Conservation (phyloP, 2,888 invertebrate species). For the Scaptomyza cyrtandrae region DNA sequence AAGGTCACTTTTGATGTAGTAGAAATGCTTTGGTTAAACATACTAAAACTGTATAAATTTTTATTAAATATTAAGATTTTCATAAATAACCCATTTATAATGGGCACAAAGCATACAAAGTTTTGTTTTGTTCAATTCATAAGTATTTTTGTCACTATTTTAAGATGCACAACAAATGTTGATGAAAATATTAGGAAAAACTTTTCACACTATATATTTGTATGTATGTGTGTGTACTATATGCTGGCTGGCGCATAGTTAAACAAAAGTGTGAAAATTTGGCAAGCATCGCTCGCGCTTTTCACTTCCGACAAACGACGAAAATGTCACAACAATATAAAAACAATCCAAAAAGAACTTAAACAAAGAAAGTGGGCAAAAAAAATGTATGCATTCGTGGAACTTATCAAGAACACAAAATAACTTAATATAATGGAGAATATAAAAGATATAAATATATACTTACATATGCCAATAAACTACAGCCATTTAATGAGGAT, state of each 20-base stretch:
- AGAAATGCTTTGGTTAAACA: too few relatives aligned
- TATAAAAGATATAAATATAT: not conserved
- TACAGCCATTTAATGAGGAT: conserved; percentile 6
- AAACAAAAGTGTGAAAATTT: conserved; percentile 20
- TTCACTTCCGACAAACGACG: conserved; percentile 31
- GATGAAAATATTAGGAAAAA: conserved; percentile 20
- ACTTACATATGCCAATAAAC: conserved; percentile 1
- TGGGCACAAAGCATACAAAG: not conserved
- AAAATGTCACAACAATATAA: not conserved
- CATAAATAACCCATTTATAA: not conserved
- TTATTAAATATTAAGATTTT: too few relatives aligned
- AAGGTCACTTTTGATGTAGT: too few relatives aligned
- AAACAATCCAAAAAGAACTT: not conserved
- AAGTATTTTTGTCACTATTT: conserved; percentile 24
- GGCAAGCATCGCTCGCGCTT: conserved; percentile 31
- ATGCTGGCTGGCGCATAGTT: conserved; percentile 22
- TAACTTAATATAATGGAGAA: too few relatives aligned
- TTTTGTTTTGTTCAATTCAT: conserved; percentile 14
- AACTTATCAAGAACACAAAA: too few relatives aligned
- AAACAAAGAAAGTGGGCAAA: not conserved
- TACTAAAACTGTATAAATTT: too few relatives aligned
- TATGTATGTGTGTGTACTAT: conserved; percentile 9
- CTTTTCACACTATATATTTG: conserved; percentile 13
- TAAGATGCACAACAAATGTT: conserved; percentile 4
- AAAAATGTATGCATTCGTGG: too few relatives aligned